Percentiles rank a stretch among this genome's conserved stretches.
Evolutionary conservation across 1,140 invertebrate species (phyloP).

Genomic region (Armadillidium nasatum): DNA sequence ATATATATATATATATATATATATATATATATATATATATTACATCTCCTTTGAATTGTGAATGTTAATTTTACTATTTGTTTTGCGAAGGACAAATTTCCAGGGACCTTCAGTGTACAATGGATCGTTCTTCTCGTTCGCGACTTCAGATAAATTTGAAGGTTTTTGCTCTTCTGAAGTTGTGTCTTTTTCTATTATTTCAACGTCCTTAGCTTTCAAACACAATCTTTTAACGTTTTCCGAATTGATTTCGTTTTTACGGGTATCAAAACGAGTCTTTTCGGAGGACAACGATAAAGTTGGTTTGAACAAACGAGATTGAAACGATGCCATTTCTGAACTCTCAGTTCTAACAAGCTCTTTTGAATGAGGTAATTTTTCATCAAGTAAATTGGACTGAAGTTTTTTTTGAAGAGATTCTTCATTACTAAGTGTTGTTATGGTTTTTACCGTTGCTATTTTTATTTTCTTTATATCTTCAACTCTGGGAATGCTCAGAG

Average conservation of each 20-base stretch:
- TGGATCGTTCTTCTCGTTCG: background rate
- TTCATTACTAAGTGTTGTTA: no score
- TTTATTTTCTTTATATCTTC: background rate
- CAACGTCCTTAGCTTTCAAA: background rate
- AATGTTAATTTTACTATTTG: background rate
- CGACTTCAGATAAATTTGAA: background rate
- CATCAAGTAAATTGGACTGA: no score
- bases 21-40: slow-evolving; percentile 14
- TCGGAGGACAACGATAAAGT: no score
- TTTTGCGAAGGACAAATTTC: background rate
- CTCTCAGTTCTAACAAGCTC: no score
- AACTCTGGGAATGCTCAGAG: background rate
- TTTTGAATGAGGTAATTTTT: no score
- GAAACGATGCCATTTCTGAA: no score
- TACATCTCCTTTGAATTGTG: background rate
- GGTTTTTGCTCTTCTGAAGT: background rate
- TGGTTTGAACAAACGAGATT: no score
- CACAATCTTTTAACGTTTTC: background rate
- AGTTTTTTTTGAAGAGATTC: no score
- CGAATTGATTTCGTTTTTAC: no score
- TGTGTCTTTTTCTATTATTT: background rate
- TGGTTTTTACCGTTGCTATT: background rate
- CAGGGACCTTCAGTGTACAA: background rate
- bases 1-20: slow-evolving; percentile 9
- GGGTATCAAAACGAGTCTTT: no score